These are phyloP conservation scores for Glaucopsyche alexis DNA, from an alignment of 2,888 invertebrate genomes.

Conservation along the genomic window DNA sequence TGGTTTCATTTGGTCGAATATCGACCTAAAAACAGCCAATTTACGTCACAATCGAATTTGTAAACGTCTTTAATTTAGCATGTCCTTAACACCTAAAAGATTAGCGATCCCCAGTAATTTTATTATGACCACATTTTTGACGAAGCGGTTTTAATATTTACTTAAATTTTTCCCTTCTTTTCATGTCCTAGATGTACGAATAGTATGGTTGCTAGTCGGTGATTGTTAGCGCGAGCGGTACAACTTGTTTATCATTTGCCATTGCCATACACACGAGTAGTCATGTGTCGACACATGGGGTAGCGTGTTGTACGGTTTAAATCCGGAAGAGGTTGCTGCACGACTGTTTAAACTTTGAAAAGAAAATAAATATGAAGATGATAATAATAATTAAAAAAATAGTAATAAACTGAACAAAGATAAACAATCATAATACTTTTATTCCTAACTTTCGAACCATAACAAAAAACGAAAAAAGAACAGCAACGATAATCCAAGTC, in stretches of 20 bases:
- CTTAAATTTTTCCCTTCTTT: not conserved
- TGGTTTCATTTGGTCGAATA: too few species aligned
- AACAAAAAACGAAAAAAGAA: too few species aligned
- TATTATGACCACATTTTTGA: not conserved
- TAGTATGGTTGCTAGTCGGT: not conserved
- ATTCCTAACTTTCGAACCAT: too few species aligned
- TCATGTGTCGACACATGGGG: not conserved
- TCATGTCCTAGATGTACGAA: not conserved
- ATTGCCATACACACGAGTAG: not conserved
- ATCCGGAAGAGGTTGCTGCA: constrained; percentile 4
- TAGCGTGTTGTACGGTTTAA: not conserved
- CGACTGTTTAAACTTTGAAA: not conserved
- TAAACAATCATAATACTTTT: too few species aligned
- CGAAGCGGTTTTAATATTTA: not conserved
- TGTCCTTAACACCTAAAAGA: not conserved
- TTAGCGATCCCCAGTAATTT: not conserved
- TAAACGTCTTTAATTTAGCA: not conserved
- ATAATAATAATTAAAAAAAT: too few species aligned
- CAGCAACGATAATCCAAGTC: too few species aligned
- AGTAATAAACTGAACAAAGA: too few species aligned
- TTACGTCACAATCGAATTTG: not conserved
- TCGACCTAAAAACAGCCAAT: too few species aligned
- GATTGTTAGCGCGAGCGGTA: too few species aligned
- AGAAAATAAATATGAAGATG: not conserved
- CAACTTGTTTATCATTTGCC: not conserved